These are phyloP conservation scores for Liopterus haemorrhoidalis DNA, from an alignment of 2,888 invertebrate species.

Conservation along the genomic window DNA sequence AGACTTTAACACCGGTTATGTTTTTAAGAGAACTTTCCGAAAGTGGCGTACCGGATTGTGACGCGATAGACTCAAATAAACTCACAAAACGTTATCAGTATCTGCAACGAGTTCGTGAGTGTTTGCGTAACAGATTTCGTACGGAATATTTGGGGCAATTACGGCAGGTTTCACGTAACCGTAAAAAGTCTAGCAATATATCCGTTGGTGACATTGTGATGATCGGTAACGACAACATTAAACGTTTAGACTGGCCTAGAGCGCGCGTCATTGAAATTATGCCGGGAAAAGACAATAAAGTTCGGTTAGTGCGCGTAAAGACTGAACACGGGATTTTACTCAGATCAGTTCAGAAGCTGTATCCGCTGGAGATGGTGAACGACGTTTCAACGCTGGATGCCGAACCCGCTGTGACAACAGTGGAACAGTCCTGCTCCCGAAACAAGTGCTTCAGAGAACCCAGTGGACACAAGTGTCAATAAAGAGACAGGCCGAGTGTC, in stretches of 20 bases:
- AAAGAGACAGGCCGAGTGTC: too few species aligned
- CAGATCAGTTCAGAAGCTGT: slow-evolving; percentile 3
- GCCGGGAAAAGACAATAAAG: slow-evolving; percentile 9
- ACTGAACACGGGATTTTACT: slow-evolving; percentile 9
- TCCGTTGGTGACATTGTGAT: slow-evolving; percentile 10
- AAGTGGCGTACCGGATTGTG: slow-evolving; percentile 29
- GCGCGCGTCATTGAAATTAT: slow-evolving; percentile 8
- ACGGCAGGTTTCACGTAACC: not conserved
- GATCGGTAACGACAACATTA: slow-evolving; percentile 13
- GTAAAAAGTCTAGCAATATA: not conserved
- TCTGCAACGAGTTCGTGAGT: slow-evolving; percentile 28
- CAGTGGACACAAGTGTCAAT: too few species aligned
- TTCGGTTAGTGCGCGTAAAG: slow-evolving; percentile 42
- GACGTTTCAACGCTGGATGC: too few species aligned
- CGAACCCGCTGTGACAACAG: too few species aligned
- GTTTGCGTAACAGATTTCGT: slow-evolving; percentile 30
- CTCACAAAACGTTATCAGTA: slow-evolving; percentile 25
- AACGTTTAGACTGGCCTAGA: slow-evolving; percentile 15
- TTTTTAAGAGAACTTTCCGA: slow-evolving; percentile 31
- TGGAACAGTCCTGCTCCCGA: too few species aligned
- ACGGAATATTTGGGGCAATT: slow-evolving; percentile 30
- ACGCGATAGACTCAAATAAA: slow-evolving; percentile 23
- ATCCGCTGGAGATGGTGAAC: slow-evolving; percentile 1
- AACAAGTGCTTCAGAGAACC: too few species aligned
- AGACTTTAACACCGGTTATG: slow-evolving; percentile 32